Evolutionary conservation across 2,888 invertebrate genomes (phyloP), one percentile per base, ranked within the genome.

Genomic region (Scaeva pyrastri): DNA sequence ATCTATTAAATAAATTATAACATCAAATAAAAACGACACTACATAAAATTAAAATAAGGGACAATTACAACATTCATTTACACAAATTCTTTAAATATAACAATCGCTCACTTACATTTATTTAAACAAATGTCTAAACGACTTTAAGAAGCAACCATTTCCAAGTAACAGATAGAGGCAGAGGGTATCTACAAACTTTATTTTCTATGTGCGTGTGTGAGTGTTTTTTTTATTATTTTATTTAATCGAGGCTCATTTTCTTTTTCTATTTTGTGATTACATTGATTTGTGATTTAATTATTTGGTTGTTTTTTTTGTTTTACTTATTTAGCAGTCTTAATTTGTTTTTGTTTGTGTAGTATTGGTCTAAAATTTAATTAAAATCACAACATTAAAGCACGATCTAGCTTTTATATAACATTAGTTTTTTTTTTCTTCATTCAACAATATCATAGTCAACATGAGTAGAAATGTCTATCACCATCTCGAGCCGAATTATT

Each of bases 41-140:
- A 71, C 48, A 82, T 48, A 58, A 70, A 73, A 74, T 48, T 55
- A 43, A 72, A 79, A 43, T 71, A 23, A 55, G 23, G 39, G 72
- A 72, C 72, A 82, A 12, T 48, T 50, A 80, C 6, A 52, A 31
- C 75, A 84, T 41, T 48, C 19, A 58, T 62, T 50, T n/a, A n/a
- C n/a, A n/a, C 31, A 31, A 7, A 31, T 31, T 31, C 39, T 43
- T 43, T 48, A 68, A 68, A 60, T 21, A 52, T 23, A 60, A 60
- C 66, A 85, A 76, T 66, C 73, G 73, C 82, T 82, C 74, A 86
- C 86, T 86, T 86, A 86, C 86, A 82, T 86, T 82, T 85, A 82
- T 60, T 41, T 14, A 39, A 60, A 60, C 36, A 43, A 48, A 60
- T 16, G 11, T 36, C 81, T 70, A 64, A 75, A 81, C 74, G 86